Conservation (phyloP, 1,140 invertebrate genomes). For the Drosophila equinoxialis region DNA sequence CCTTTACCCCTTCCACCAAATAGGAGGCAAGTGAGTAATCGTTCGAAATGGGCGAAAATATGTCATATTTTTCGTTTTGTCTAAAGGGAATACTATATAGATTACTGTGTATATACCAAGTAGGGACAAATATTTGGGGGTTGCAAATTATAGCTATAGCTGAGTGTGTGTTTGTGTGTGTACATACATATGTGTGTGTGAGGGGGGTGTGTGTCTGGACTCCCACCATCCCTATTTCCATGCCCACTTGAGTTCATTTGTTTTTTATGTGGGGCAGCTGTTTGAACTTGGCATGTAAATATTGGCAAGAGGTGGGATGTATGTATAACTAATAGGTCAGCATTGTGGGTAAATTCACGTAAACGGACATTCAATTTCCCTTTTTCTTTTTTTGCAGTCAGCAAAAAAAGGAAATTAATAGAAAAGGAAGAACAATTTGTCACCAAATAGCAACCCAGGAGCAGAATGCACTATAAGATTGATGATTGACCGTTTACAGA, state of each 20-base stretch:
- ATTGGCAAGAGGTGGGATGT: conserved; percentile 41
- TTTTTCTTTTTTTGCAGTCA: conserved; percentile 15
- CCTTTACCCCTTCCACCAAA: conserved; percentile 2
- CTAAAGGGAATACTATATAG: not conserved
- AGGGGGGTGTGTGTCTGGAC: not conserved
- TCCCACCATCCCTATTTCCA: too few species aligned
- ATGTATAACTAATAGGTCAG: too few species aligned
- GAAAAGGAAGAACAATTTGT: too few species aligned
- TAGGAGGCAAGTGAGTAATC: conserved; percentile 24
- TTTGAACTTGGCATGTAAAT: conserved; percentile 46
- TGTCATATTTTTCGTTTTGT: not conserved
- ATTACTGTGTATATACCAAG: conserved; percentile 3
- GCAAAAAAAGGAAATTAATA: not conserved
- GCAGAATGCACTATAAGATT: conserved; percentile 66
- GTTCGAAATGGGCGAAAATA: not conserved
- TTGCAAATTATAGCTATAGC: conserved; percentile 34
- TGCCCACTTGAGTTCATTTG: not conserved
- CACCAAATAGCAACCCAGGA: conserved; percentile 22
- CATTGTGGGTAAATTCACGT: too few species aligned
- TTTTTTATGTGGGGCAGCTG: conserved; percentile 42
- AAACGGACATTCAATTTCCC: not conserved
- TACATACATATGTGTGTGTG: not conserved
- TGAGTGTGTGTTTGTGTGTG: not conserved
- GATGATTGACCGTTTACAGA: conserved; percentile 81
- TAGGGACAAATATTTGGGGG: conserved; percentile 31